phyloP scores from a whole-genome alignment of 1,140 invertebrate genomes.

The Zeugodacus cucurbitae region DNA sequence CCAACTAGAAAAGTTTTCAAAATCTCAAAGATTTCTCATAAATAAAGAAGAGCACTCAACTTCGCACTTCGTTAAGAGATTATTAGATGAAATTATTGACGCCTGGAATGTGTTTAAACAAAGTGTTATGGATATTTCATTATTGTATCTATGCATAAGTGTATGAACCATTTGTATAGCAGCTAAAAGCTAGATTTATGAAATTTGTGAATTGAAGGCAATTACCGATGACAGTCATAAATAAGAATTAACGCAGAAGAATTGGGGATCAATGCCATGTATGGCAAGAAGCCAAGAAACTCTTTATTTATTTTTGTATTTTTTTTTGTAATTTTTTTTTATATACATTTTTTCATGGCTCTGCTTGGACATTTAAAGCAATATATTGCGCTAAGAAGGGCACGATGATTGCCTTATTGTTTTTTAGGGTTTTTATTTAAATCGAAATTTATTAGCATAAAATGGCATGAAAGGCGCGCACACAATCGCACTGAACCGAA shows the following conservation, averaged over 20 bases:
- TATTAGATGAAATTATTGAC: background rate
- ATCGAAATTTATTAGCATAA: constrained; percentile 38
- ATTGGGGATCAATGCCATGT: background rate
- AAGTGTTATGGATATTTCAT: background rate
- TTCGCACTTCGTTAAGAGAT: background rate
- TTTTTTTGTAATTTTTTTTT: background rate
- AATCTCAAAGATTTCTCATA: background rate
- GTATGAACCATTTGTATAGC: background rate
- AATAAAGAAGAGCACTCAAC: background rate
- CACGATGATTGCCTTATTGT: background rate
- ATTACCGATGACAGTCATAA: constrained; percentile 35
- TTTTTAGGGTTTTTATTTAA: background rate
- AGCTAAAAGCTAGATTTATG: background rate
- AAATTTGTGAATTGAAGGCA: constrained; percentile 32
- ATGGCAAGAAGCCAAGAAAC: background rate
- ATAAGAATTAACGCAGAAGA: background rate
- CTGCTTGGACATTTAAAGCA: background rate
- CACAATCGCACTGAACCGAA: background rate
- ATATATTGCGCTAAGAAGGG: background rate
- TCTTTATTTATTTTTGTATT: background rate
- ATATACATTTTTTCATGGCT: background rate
- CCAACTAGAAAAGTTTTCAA: background rate
- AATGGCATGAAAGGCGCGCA: background rate
- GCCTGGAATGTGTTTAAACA: background rate
- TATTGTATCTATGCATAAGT: background rate